These are phyloP conservation scores for Xanthostigma xanthostigma DNA, from an alignment of 2,888 invertebrate species.

Conservation along the genomic window DNA sequence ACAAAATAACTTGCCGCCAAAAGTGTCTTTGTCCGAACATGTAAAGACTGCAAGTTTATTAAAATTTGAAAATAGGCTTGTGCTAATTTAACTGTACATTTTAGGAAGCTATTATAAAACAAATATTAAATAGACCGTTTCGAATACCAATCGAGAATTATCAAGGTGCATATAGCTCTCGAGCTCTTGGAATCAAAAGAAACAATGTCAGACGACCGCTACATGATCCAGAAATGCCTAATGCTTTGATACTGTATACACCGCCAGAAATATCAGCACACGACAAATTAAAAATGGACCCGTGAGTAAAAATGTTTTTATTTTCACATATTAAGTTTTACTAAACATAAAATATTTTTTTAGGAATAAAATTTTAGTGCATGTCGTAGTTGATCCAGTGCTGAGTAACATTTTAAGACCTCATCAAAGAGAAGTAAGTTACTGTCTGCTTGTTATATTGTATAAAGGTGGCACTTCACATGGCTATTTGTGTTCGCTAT, in stretches of 20 bases:
- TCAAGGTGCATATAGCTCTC: constrained; percentile 49
- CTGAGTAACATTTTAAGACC: constrained; percentile 82
- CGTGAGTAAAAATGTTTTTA: constrained; percentile 27
- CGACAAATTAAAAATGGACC: constrained; percentile 69
- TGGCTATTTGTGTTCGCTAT: too few species aligned
- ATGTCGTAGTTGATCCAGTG: constrained; percentile 94
- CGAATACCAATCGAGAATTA: constrained; percentile 89
- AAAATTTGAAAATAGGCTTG: constrained; percentile 5
- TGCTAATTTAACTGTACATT: constrained; percentile 5
- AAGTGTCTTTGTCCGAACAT: constrained; percentile 37
- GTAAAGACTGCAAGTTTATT: constrained; percentile 24
- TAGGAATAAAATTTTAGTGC: constrained; percentile 55
- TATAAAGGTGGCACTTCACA: too few species aligned
- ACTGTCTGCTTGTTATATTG: not conserved
- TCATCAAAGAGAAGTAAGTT: constrained; percentile 77
- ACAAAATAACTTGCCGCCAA: constrained; percentile 17
- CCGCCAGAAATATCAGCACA: constrained; percentile 78
- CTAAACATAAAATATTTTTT: constrained; percentile 14
- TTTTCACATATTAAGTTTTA: constrained; percentile 11
- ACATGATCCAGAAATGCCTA: constrained; percentile 85
- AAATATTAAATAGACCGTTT: constrained; percentile 72
- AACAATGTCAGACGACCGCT: constrained; percentile 51
- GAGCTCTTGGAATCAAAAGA: constrained; percentile 65
- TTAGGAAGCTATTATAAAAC: constrained; percentile 67
- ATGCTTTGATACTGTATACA: constrained; percentile 73